Evolutionary conservation across 2,113 vertebrate genomes (phyloP).

Genomic region (Seriola rivoliana): DNA sequence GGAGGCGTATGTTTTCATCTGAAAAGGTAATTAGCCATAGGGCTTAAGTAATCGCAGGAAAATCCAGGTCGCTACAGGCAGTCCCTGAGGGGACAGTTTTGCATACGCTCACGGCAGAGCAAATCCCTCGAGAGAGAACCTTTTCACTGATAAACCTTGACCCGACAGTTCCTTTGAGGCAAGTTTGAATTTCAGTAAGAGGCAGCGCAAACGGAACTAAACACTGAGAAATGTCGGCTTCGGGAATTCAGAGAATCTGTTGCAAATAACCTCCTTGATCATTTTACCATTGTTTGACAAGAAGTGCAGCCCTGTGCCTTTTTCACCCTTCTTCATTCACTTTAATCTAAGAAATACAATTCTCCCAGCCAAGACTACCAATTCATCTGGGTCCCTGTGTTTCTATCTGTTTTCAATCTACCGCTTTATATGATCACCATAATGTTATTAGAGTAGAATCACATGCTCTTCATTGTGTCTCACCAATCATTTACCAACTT

Average conservation of each 20-base stretch:
- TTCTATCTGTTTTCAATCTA: not conserved
- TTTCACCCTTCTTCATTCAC: conserved; percentile 31
- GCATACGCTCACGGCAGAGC: conserved; percentile 39
- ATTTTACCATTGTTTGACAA: conserved; percentile 19
- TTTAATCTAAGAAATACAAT: conserved; percentile 17
- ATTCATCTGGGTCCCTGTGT: not conserved
- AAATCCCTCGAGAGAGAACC: conserved; percentile 48
- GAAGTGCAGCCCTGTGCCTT: not conserved
- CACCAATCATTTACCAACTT: conserved; percentile 20
- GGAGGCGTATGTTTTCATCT: conserved; percentile 77
- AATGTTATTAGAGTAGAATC: not conserved
- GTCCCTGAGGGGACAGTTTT: conserved; percentile 57
- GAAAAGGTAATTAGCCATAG: conserved; percentile 79
- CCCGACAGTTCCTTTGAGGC: conserved; percentile 61
- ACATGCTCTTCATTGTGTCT: conserved; percentile 4
- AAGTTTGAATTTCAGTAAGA: conserved; percentile 63
- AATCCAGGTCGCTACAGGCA: conserved; percentile 66
- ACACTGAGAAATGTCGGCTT: conserved; percentile 10
- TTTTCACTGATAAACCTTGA: conserved; percentile 67
- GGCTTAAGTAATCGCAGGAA: conserved; percentile 64
- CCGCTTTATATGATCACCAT: not conserved
- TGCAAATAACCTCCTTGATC: conserved; percentile 59
- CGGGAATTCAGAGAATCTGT: conserved; percentile 19
- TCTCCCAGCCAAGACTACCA: not conserved
- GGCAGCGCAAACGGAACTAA: conserved; percentile 20